Evolutionary conservation across 2,113 vertebrate species (phyloP), one percentile per base, ranked within the genome.

Genomic region (Thalassoma bifasciatum): DNA sequence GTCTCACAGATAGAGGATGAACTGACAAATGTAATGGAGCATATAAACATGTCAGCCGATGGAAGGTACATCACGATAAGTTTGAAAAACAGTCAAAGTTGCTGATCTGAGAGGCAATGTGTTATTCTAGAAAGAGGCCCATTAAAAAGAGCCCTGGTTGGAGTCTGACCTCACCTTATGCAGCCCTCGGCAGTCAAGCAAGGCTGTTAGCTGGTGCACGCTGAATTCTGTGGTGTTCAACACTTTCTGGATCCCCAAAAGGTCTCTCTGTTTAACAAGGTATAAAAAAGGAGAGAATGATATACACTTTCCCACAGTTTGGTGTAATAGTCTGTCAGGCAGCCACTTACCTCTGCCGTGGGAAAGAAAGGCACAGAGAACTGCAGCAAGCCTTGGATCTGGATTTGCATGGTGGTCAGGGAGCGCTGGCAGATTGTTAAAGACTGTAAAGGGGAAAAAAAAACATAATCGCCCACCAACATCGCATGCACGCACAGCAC

Each of bases 181-280:
- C 47, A 99, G 92, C 64, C 96, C 95, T 3, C 96, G 94, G 93
- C 97, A 99, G 86, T 99, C 96, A 65, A 99, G 88, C 92, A 97
- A 82, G 72, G 95, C 97, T 0, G 96, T 99, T 71, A 99, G 94
- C 89, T 97, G 97, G 88, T 99, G 96, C 24, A 99, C 90, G 88
- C 93, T 94, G 79, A 93, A 93, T 91, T 99, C 97, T 0, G 97
- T 96, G 12, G 94, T 86, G 93, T 99, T 99, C 84, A 99, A 88
- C 80, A 98, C 86, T 58, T 91, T 91, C 89, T 99, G 97, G 83
- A 96, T 95, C 8, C 93, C 95, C 36, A 97, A 92, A 37, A 99
- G 95, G 56, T 99, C 96, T 86, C 93, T 95, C 98, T 99, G 94
- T 1, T 30, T 77, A 88, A 83, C 69, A 87, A 73, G 79, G 66